Conservation (phyloP, 2,888 invertebrate genomes). For the Phaonia tiefii region DNA sequence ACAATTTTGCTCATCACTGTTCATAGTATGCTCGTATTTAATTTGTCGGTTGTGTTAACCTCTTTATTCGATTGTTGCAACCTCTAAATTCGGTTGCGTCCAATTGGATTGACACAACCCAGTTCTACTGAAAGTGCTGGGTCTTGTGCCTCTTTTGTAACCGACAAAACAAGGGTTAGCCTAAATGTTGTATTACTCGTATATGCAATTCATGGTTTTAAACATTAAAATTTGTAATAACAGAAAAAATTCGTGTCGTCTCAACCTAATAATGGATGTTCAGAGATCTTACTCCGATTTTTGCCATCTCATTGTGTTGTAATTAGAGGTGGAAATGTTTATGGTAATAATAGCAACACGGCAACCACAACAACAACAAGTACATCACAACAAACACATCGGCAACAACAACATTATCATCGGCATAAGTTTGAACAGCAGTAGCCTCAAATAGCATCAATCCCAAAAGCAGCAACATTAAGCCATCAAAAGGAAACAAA, state of each 20-base stretch:
- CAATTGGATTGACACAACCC: too few species aligned
- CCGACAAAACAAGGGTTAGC: too few species aligned
- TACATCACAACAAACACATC: constrained; percentile 20
- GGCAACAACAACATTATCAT: background rate
- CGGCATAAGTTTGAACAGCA: constrained; percentile 35
- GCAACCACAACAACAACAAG: constrained; percentile 38
- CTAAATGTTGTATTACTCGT: too few species aligned
- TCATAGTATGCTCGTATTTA: too few species aligned
- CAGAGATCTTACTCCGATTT: constrained; percentile 48
- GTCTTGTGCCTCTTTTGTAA: too few species aligned
- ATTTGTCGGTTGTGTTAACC: too few species aligned
- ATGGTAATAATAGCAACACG: constrained; percentile 43
- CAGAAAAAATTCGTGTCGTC: constrained; percentile 47
- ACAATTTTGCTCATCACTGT: too few species aligned
- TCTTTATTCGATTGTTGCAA: too few species aligned
- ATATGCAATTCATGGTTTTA: constrained; percentile 62
- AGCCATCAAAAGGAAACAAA: constrained; percentile 12
- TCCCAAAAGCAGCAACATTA: constrained; percentile 49
- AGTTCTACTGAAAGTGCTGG: too few species aligned
- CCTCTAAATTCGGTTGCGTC: too few species aligned
- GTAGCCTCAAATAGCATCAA: constrained; percentile 18
- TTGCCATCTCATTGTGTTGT: constrained; percentile 66
- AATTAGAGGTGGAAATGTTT: constrained; percentile 67
- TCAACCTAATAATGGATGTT: constrained; percentile 51
- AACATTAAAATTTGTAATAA: constrained; percentile 27